Percentiles rank a stretch among this genome's conserved stretches.
Evolutionary conservation across 2,888 invertebrate species (phyloP).

Genomic region (Sericinus montela): DNA sequence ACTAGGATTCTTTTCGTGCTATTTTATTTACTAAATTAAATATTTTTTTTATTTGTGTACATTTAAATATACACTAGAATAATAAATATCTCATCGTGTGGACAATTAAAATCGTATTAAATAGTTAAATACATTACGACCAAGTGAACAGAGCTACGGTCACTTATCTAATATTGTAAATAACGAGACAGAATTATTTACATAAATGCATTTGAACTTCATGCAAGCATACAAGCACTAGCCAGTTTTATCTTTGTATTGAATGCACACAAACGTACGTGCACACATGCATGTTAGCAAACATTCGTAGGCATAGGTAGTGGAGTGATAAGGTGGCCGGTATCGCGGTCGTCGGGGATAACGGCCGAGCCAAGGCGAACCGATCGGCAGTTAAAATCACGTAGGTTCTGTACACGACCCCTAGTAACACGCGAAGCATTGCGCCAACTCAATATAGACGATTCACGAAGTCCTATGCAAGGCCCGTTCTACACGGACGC

Average conservation of each 20-base stretch:
- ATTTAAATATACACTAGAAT: too few species aligned
- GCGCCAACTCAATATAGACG: constrained; percentile 33
- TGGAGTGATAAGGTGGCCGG: constrained; percentile 48
- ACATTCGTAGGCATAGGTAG: constrained; percentile 29
- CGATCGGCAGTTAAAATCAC: constrained; percentile 27
- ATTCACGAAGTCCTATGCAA: constrained; percentile 18
- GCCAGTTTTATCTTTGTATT: constrained; percentile 18
- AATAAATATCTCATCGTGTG: too few species aligned
- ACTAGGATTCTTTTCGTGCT: too few species aligned
- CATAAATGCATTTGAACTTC: constrained; percentile 14
- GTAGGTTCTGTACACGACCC: constrained; percentile 31
- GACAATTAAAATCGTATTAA: not conserved
- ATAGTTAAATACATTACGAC: not conserved
- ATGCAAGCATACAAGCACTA: not conserved
- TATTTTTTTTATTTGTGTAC: too few species aligned
- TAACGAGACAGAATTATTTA: constrained; percentile 7
- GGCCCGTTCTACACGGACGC: not conserved
- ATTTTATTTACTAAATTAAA: too few species aligned
- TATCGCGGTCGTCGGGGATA: constrained; percentile 58
- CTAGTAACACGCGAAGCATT: constrained; percentile 47
- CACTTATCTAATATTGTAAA: constrained; percentile 12
- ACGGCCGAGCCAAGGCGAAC: constrained; percentile 67
- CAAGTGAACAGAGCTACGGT: constrained; percentile 2
- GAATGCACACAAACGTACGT: not conserved
- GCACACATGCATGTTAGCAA: constrained; percentile 41